A percentile compares a stretch with the other conserved stretches of the same genome.
phyloP scores from a whole-genome alignment of 2,797 vertebrate species.

The Betta splendens region DNA sequence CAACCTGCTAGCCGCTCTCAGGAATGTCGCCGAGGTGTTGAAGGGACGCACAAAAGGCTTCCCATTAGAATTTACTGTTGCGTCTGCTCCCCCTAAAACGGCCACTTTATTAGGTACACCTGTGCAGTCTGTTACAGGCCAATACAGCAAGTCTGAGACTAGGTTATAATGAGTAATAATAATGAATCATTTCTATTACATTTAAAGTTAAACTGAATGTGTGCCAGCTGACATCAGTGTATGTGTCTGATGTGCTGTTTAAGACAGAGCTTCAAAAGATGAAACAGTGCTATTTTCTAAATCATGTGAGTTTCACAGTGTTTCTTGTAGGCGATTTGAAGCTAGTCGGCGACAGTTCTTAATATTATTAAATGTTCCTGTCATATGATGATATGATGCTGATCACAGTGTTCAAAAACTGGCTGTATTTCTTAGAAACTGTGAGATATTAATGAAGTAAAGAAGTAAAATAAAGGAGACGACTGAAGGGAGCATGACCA shows the following conservation, averaged over 20 bases:
- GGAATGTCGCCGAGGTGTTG: constrained; percentile 19
- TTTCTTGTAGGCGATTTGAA: too few species aligned
- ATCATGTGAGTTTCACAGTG: too few species aligned
- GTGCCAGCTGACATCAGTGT: too few species aligned
- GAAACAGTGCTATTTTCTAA: too few species aligned
- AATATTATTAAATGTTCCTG: background rate
- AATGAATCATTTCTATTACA: too few species aligned
- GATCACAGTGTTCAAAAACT: background rate
- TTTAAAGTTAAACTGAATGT: too few species aligned
- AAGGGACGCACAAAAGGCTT: constrained; percentile 4
- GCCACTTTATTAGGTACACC: too few species aligned
- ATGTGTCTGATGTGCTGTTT: too few species aligned
- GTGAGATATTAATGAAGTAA: background rate
- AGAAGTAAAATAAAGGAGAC: background rate
- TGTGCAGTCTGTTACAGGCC: too few species aligned
- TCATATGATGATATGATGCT: background rate
- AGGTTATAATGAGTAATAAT: too few species aligned
- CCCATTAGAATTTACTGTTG: background rate
- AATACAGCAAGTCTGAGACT: too few species aligned
- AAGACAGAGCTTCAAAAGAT: too few species aligned
- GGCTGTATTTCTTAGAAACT: background rate
- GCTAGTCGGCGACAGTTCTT: background rate
- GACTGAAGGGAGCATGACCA: background rate
- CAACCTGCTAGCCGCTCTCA: constrained; percentile 15
- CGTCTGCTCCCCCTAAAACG: background rate